phyloP scores from a whole-genome alignment of 2,113 vertebrate species.

The Eulemur rufifrons region DNA sequence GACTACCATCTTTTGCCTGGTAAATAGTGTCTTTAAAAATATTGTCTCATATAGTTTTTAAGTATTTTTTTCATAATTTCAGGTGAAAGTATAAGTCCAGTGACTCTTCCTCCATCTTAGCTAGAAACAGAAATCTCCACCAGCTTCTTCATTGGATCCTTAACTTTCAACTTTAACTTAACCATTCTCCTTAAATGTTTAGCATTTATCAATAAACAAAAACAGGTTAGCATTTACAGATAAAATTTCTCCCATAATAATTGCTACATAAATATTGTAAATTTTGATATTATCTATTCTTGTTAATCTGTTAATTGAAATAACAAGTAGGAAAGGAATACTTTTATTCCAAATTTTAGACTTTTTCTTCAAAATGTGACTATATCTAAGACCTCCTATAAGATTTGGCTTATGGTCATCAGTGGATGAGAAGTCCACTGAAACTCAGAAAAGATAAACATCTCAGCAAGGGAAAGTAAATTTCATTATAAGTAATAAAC shows the following conservation, averaged over 20 bases:
- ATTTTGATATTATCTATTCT: not conserved
- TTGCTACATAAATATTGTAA: not conserved
- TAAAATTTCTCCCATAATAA: not conserved
- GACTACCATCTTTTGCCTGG: not conserved
- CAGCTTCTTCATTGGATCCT: not conserved
- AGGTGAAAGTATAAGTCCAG: not conserved
- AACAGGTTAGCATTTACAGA: too few species aligned
- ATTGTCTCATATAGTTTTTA: not conserved
- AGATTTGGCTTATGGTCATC: not conserved
- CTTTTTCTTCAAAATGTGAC: not conserved
- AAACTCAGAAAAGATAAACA: not conserved
- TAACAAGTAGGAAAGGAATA: not conserved
- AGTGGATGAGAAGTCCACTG: not conserved
- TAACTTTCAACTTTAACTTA: not conserved
- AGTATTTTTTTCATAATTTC: not conserved
- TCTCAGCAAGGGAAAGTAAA: not conserved
- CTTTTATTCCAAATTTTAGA: not conserved
- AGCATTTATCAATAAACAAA: not conserved
- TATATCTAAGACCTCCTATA: not conserved
- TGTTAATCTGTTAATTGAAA: not conserved
- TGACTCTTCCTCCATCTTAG: not conserved
- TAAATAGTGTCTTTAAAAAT: not conserved
- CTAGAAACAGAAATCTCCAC: not conserved
- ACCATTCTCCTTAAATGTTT: not conserved
- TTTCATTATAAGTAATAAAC: not conserved